A percentile compares a stretch with the other conserved stretches of the same genome.
Evolutionary conservation across 2,888 invertebrate genomes (phyloP).

Genomic region (Tortrix viridana): DNA sequence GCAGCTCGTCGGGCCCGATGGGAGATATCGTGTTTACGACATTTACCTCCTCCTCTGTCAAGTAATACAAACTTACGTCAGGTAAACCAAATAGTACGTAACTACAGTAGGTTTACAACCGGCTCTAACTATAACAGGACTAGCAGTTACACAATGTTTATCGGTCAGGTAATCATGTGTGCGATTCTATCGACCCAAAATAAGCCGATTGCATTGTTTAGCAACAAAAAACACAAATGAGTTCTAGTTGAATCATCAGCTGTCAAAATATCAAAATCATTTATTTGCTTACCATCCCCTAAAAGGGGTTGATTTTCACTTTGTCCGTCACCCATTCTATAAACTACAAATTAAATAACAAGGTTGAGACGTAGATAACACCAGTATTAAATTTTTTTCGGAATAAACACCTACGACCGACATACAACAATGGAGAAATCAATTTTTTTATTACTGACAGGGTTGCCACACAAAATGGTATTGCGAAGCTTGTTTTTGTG

Average conservation of each 20-base stretch:
- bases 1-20: conserved; percentile 93
- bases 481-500: conserved; percentile 11
- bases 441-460: conserved; percentile 33
- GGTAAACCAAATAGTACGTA: conserved; percentile 45
- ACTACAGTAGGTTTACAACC: conserved; percentile 45
- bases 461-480: conserved; percentile 11
- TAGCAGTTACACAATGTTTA: conserved; percentile 61
- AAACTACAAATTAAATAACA: conserved; percentile 35
- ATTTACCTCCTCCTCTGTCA: conserved; percentile 74
- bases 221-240: conserved; percentile 63
- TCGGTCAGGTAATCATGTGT: conserved; percentile 37
- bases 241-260: conserved; percentile 77
- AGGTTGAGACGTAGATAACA: conserved; percentile 8
- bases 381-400: conserved; percentile 15
- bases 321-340: conserved; percentile 86
- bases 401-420: conserved; percentile 24
- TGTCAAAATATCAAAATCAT: conserved; percentile 67
- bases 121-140: conserved; percentile 55
- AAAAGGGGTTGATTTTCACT: conserved; percentile 86
- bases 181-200: conserved; percentile 29
- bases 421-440: conserved; percentile 37
- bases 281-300: conserved; percentile 67
- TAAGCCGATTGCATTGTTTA: conserved; percentile 63
- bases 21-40: conserved; percentile 87
- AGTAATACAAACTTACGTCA: conserved; percentile 49